A percentile compares a stretch with the other conserved stretches of the same genome.
These are phyloP conservation scores for Peromyscus attwateri DNA, from an alignment of 2,797 vertebrate genomes.

Conservation along the genomic window DNA sequence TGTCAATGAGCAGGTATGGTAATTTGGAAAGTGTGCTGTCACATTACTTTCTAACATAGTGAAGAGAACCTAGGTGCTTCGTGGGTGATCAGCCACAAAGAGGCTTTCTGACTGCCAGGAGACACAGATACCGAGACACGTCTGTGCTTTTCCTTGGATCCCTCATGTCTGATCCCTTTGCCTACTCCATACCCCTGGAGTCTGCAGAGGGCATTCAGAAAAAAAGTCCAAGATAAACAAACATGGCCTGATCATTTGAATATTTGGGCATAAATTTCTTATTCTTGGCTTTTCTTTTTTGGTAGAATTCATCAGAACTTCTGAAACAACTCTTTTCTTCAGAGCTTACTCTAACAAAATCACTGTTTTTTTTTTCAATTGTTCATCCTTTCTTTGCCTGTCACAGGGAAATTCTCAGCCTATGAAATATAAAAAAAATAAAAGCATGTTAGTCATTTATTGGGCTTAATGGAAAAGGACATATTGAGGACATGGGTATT, in stretches of 20 bases:
- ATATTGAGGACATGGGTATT: neutral
- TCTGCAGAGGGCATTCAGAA: neutral
- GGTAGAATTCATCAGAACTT: neutral
- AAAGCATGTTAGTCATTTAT: neutral
- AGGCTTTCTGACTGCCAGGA: neutral
- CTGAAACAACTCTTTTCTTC: neutral
- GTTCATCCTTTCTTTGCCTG: slow-evolving; percentile 17
- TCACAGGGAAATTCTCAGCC: neutral
- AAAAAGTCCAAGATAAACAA: slow-evolving; percentile 10
- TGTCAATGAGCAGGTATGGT: too few relatives aligned
- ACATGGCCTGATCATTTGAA: neutral
- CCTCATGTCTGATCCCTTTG: too few relatives aligned
- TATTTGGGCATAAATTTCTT: neutral
- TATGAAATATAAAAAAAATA: neutral
- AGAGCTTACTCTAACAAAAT: slow-evolving; percentile 1
- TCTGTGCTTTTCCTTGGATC: neutral
- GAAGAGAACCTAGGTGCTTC: neutral
- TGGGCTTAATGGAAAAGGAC: slow-evolving; percentile 16
- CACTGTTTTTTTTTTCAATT: neutral
- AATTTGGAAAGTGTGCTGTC: neutral
- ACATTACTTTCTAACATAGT: neutral
- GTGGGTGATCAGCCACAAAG: neutral
- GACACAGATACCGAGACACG: neutral
- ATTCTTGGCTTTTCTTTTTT: neutral
- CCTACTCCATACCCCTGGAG: neutral